Base-by-base conservation (phyloP, 35 echinoderm and acorn worm genomes). In the Apostichopus parvimensis region DNA sequence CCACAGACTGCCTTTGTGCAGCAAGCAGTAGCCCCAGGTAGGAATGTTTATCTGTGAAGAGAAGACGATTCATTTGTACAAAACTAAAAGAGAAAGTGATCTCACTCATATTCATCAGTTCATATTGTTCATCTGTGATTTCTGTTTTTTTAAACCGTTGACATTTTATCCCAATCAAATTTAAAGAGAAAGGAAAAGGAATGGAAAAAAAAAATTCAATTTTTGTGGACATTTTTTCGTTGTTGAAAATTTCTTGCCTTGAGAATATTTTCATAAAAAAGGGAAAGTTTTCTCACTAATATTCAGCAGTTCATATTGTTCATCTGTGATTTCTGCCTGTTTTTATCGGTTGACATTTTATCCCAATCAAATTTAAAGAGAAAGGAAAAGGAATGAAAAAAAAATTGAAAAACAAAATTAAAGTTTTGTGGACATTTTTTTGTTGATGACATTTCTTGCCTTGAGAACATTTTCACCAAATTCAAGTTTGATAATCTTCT, bases 1-100 rank as follows among this genome's bases (percentile, higher is more conserved):
- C 86, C 86, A 55, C 81, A 84, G 81, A 84, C 55, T 84, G 81
- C 81, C 58, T 84, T 84, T n/a, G 22, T 84, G 54, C 81, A 84
- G 81, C 58, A 56, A 22, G 81, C 81, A 58, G 81, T 52, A 2
- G 71, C 20, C 71, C 71, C 71, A 73, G 71, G 71, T 73, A 73
- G 71, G 71, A 12, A 73, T 22, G 20, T n/a, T 1, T 6, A n/a
- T 73, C 71, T 34, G 28, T 34, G 0, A 24, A 73, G 71, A 73
- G 71, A 22, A 73, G 71, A 73, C 17, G 15, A 7, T 18, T 22
- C 71, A 22, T 17, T 18, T 73, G 14, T 18, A 18, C 15, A 73
- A 18, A 22, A 73, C 6, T 21, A 73, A 7, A 14, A n/a, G 2
- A 12, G 20, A 7, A 3, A 14, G 15, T 73, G 24, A 1, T 6